These are phyloP conservation scores for Bombus huntii DNA, from an alignment of 1,140 invertebrate species.

Conservation along the genomic window DNA sequence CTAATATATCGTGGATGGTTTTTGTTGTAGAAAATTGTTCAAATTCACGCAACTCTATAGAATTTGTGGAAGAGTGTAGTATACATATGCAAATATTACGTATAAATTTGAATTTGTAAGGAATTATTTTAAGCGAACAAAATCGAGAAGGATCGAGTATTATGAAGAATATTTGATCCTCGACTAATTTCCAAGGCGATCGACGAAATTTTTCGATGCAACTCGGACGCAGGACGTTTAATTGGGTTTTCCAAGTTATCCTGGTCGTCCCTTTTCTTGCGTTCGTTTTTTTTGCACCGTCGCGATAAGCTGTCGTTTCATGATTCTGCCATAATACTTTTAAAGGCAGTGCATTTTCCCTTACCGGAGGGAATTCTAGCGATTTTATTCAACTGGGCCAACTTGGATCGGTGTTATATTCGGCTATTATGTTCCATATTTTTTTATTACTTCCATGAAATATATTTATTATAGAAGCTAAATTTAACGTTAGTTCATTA, in stretches of 20 bases:
- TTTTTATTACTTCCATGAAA: neutral
- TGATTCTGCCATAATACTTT: neutral
- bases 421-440: neutral
- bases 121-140: too few species aligned
- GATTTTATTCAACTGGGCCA: neutral
- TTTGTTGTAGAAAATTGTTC: too few species aligned
- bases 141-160: too few species aligned
- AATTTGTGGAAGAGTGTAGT: too few species aligned
- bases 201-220: neutral
- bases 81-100: too few species aligned
- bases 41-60: too few species aligned
- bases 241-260: neutral
- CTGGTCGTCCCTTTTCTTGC: neutral
- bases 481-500: neutral
- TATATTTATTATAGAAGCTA: neutral
- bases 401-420: neutral
- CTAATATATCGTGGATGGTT: too few species aligned
- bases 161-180: too few species aligned
- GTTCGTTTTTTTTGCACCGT: neutral
- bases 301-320: slow-evolving; percentile 8
- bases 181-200: neutral
- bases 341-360: neutral
- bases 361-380: neutral
- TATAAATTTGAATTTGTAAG: too few species aligned
- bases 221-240: neutral